Percentiles rank a stretch among this genome's conserved stretches.
Conservation (phyloP, 1,140 invertebrate species). For the Lepidostoma basale region DNA sequence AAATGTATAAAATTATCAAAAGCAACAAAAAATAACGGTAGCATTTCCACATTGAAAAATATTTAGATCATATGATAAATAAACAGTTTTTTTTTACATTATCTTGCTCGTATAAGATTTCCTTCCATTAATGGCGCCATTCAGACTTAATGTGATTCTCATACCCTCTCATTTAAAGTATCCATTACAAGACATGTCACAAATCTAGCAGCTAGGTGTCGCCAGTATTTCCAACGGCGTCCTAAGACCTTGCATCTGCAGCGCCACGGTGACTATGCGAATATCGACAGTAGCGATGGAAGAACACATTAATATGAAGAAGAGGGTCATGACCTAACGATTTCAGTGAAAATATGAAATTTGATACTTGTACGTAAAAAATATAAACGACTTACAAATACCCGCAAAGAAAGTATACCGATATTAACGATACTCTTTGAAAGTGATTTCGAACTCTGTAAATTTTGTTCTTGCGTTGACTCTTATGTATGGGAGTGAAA, state of each 20-base stretch:
- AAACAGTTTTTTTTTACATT: too few species aligned
- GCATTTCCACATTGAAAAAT: too few species aligned
- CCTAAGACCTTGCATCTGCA: background rate
- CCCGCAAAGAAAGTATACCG: too few species aligned
- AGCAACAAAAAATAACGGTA: too few species aligned
- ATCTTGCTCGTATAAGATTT: background rate
- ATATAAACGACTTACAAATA: too few species aligned
- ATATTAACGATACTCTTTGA: too few species aligned
- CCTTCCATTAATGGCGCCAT: background rate
- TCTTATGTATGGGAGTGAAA: too few species aligned
- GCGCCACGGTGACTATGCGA: background rate
- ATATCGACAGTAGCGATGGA: background rate
- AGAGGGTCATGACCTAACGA: background rate
- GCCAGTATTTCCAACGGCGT: background rate
- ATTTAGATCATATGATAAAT: too few species aligned
- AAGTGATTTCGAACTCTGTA: too few species aligned
- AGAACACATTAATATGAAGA: background rate
- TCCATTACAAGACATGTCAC: slow-evolving; percentile 13
- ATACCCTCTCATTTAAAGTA: background rate
- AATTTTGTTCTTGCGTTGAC: too few species aligned
- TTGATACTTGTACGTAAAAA: background rate
- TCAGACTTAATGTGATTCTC: background rate
- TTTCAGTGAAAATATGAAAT: background rate
- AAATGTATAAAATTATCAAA: too few species aligned
- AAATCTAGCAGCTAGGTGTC: background rate